Percentiles rank a stretch among this genome's conserved stretches.
Conservation (phyloP, 1,140 invertebrate genomes). For the Zaprionus camerounensis region DNA sequence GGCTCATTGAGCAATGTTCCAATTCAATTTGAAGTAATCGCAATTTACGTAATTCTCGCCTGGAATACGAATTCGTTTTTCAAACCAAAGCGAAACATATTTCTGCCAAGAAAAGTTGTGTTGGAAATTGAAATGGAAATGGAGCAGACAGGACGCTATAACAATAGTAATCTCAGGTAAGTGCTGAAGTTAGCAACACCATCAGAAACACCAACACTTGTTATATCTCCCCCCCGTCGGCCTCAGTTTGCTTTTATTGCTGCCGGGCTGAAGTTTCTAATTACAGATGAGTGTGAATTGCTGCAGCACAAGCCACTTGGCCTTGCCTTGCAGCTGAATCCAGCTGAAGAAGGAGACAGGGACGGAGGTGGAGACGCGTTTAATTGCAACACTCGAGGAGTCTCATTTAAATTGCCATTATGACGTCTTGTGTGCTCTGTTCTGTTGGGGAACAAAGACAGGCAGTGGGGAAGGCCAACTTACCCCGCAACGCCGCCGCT, state of each 20-base stretch:
- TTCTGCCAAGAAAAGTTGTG: neutral
- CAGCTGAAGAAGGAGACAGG: neutral
- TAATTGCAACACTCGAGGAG: constrained; percentile 59
- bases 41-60: constrained; percentile 36
- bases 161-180: constrained; percentile 2
- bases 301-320: constrained; percentile 4
- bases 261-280: constrained; percentile 21
- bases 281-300: constrained; percentile 8
- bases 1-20: constrained; percentile 68
- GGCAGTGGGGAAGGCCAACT: constrained; percentile 76
- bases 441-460: neutral
- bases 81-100: neutral
- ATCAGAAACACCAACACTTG: constrained; percentile 3
- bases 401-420: constrained; percentile 72
- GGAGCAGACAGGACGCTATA: neutral
- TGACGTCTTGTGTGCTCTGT: constrained; percentile 35
- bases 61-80: neutral
- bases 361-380: constrained; percentile 28
- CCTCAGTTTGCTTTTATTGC: constrained; percentile 9
- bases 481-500: constrained; percentile 97
- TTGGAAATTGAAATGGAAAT: neutral
- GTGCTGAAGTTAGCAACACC: neutral
- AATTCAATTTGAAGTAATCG: constrained; percentile 76
- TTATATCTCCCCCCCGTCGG: neutral
- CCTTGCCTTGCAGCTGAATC: constrained; percentile 10